Base-by-base conservation (phyloP, 1,140 invertebrate species). In the Argopecten irradians region DNA sequence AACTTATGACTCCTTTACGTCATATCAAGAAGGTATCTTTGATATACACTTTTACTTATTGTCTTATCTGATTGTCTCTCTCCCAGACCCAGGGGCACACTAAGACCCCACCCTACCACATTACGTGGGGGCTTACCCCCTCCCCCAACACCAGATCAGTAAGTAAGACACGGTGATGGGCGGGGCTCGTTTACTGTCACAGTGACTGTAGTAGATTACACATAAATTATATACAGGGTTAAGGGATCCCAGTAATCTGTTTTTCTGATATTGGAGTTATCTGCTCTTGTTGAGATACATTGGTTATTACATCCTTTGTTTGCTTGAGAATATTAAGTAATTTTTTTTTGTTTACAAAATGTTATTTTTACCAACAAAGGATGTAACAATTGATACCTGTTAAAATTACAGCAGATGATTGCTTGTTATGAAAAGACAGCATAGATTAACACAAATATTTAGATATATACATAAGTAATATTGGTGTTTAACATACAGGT, bases 21-120 rank as follows among this genome's bases (percentile, higher is more conserved):
- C 55, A 71, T 71, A n/a, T 71, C n/a, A 71, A 71, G 55, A 71
- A 71, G 55, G 55, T 71, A 71, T 11, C n/a, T 71, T 71, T 71
- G 22, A 71, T 71, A 71, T 71, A n/a, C 22, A 71, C 7, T 28
- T 3, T 71, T 71, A 71, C 1, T 71, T n/a, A 71, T 28, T 71
- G n/a, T 71, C 55, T 71, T n/a, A n/a, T 71, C 55, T 71, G 5
- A n/a, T n/a, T n/a, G 5, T 71, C n/a, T 71, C 55, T 71, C 22
- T 46, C 43, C 14, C 13, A 46, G 43, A 19, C 55, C 55, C 55
- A n/a, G 55, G 55, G 55, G 55, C 55, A 71, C 55, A n/a, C n/a
- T n/a, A 71, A 71, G 55, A 28, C 55, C 55, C 55, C 55, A 71
- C 55, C 55, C 55, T 71, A 71, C 28, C 55, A 71, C 55, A 71